Evolutionary conservation across 2,797 vertebrate genomes (phyloP).

Genomic region (Gastrophryne carolinensis): DNA sequence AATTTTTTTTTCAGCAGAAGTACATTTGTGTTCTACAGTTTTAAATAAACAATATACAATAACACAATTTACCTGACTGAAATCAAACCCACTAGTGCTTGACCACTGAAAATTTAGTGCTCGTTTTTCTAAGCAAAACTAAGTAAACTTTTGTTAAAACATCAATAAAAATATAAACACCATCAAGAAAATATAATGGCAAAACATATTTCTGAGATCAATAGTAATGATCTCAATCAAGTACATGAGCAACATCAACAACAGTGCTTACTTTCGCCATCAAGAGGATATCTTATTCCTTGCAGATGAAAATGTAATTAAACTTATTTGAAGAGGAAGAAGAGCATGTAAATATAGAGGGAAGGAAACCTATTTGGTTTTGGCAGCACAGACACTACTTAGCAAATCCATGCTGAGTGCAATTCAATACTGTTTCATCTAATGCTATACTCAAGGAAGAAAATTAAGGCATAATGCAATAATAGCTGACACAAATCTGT

Average conservation of each 20-base stretch:
- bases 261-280: constrained; percentile 57
- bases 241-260: background rate
- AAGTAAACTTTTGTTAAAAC: background rate
- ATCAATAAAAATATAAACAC: background rate
- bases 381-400: constrained; percentile 70
- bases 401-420: constrained; percentile 76
- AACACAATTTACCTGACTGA: too few species aligned
- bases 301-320: constrained; percentile 68
- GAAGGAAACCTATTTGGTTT: constrained; percentile 76
- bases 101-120: too few species aligned
- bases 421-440: constrained; percentile 78
- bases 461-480: constrained; percentile 83
- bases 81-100: too few species aligned
- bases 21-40: too few species aligned
- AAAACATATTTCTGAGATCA: background rate
- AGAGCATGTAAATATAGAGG: constrained; percentile 70
- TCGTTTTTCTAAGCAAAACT: too few species aligned
- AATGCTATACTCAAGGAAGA: constrained; percentile 74
- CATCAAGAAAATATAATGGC: background rate
- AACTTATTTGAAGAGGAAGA: constrained; percentile 65
- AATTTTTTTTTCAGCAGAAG: too few species aligned
- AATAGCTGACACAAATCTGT: constrained; percentile 78
- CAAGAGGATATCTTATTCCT: constrained; percentile 66
- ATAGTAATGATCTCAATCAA: background rate
- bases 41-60: too few species aligned